Evolutionary conservation across 2,888 invertebrate species (phyloP), one percentile per base, ranked within the genome.

Genomic region (Coenonympha arcania): DNA sequence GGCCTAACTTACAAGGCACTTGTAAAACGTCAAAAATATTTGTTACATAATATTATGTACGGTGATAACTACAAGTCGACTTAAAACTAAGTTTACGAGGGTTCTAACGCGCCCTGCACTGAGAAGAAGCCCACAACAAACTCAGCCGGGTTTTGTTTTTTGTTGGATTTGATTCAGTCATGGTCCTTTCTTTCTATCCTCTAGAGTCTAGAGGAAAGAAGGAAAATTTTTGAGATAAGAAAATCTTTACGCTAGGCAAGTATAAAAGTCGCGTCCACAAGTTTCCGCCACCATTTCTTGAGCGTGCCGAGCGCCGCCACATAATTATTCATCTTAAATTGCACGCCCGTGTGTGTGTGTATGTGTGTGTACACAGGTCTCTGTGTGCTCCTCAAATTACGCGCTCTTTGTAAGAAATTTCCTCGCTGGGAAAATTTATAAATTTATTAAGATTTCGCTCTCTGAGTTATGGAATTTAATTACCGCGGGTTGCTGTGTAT

Each of bases 281-380:
- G 28, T 58, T 45, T 55, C 67, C 18, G 52, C 26, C 66, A 46
- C 47, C 31, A 62, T 74, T 73, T 71, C 70, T 71, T 68, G 62
- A 64, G 65, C 74, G 73, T 69, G 68, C 71, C 76, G 76, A 80
- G 84, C 69, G 76, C 74, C 76, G 80, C 86, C 84, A 85, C 83
- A 85, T 85, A 86, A 86, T 86, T 86, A 86, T 86, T 86, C 86
- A 86, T 86, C 86, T 85, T 82, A 86, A 84, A 86, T 82, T 83
- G 85, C 82, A 79, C 77, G 74, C 69, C 72, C 71, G 60, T 76
- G 78, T 75, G 69, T 76, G 78, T 78, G 70, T 73, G 72, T 61
- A 44, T 41, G 55, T 55, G 41, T 52, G 48, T 33, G 49, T 48
- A 45, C 41, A 44, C 18, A 30, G 37, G 41, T 44, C 39, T 50